Base-by-base conservation (phyloP, 2,113 vertebrate genomes). In the Pygoscelis antarcticus region DNA sequence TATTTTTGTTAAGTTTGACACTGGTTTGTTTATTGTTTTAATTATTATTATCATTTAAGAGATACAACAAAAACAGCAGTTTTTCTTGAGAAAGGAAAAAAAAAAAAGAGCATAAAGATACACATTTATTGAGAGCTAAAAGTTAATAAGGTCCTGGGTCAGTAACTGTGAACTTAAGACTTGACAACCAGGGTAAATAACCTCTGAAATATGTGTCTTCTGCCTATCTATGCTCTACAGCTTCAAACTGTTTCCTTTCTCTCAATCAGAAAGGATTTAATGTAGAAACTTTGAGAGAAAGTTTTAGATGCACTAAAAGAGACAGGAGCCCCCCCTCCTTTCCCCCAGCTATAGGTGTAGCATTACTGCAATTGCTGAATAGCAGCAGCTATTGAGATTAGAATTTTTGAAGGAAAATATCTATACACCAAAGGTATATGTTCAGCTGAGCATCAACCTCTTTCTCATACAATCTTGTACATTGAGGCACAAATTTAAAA, bases 131-230 rank as follows among this genome's bases (percentile, higher is more conserved):
- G 27, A 52, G 54, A 82, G 34, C 18, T 87, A 55, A 38, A 84
- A 87, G 55, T 76, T 94, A 95, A 74, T 89, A 96, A 91, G 83
- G 3, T 91, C 72, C 80, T 72, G 46, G 11, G 83, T 89, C 77
- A 92, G 66, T 69, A 94, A 71, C 38, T 58, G 75, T 87, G 75
- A 92, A 95, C 49, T 57, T 90, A 83, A 81, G 49, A 32, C 6
- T 58, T 44, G 36, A 69, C 47, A 89, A 40, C 3, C 13, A 71
- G 25, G 17, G 46, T 58, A 71, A 87, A 19, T 27, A 81, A 80
- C 44, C 13, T 42, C 62, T 72, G 62, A 83, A 86, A 87, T 44
- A 82, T 2, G 8, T 75, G 27, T 32, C 55, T 87, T 83, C 36
- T 36, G 9, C 34, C 26, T 72, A 7, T 58, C 29, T 65, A 9